Conservation (phyloP, 1,140 invertebrate genomes). For the Parasteatoda tepidariorum region DNA sequence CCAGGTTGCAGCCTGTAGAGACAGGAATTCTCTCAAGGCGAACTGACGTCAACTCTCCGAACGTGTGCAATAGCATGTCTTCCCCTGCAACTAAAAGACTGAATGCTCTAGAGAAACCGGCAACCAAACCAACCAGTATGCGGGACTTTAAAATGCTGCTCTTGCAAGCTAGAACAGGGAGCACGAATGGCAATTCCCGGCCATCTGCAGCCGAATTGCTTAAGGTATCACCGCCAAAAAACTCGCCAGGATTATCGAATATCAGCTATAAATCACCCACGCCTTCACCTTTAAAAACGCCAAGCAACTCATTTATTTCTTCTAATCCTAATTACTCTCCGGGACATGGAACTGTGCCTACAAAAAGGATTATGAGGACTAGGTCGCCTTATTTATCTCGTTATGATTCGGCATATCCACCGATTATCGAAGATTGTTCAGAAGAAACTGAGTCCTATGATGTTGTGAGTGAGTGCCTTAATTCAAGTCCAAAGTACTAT, state of each 20-base stretch:
- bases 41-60: background rate
- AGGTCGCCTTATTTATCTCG: conserved; percentile 43
- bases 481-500: background rate
- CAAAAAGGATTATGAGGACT: conserved; percentile 38
- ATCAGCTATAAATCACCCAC: too few species aligned
- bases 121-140: conserved; percentile 67
- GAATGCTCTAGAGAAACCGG: conserved; percentile 71
- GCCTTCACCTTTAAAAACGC: background rate
- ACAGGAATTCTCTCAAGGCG: conserved; percentile 20
- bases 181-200: conserved; percentile 72
- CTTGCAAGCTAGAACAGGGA: conserved; percentile 75
- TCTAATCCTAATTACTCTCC: background rate
- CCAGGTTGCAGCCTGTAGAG: conserved; percentile 28
- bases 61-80: conserved; percentile 20
- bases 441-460: conserved; percentile 42
- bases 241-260: background rate
- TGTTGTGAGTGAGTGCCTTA: background rate
- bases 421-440: conserved; percentile 56
- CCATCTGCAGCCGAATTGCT: conserved; percentile 85
- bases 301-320: background rate
- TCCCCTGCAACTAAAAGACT: conserved; percentile 67
- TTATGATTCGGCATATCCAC: conserved; percentile 58
- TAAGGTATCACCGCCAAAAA: conserved; percentile 73
- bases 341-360: conserved; percentile 38
- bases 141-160: conserved; percentile 84